phyloP scores from a whole-genome alignment of 1,140 invertebrate genomes.

The honey bee (Apis mellifera) region DNA sequence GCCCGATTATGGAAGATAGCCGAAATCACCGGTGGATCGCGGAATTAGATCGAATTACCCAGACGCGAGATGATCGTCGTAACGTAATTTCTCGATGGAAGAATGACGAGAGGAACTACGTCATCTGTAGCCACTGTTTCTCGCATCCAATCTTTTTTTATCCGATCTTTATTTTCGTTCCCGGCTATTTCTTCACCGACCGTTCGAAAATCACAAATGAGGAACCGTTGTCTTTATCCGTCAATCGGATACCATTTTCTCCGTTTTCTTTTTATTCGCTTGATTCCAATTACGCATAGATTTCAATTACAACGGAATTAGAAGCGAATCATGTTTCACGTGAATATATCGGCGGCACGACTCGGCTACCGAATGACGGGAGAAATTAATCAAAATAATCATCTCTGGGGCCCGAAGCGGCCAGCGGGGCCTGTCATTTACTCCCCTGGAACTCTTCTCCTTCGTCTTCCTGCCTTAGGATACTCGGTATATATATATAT shows the following conservation, averaged over 20 bases:
- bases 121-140: background rate
- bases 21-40: constrained; percentile 75
- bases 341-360: constrained; percentile 68
- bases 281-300: constrained; percentile 13
- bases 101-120: constrained; percentile 29
- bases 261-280: background rate
- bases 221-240: too few species aligned
- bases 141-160: too few species aligned
- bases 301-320: constrained; percentile 54
- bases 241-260: background rate
- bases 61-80: constrained; percentile 55
- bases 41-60: constrained; percentile 77
- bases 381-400: constrained; percentile 79
- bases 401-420: constrained; percentile 70
- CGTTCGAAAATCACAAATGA: too few species aligned
- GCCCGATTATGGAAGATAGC: constrained; percentile 76
- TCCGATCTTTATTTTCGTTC: background rate
- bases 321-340: constrained; percentile 62
- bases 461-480: constrained; percentile 47
- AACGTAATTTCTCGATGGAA: constrained; percentile 56
- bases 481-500: constrained; percentile 9
- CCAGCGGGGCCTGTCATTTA: constrained; percentile 74
- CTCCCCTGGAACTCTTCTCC: constrained; percentile 69
- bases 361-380: constrained; percentile 75
- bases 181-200: background rate